phyloP scores from a whole-genome alignment of 2,113 vertebrate species.

The Macheiramphus alcinus region DNA sequence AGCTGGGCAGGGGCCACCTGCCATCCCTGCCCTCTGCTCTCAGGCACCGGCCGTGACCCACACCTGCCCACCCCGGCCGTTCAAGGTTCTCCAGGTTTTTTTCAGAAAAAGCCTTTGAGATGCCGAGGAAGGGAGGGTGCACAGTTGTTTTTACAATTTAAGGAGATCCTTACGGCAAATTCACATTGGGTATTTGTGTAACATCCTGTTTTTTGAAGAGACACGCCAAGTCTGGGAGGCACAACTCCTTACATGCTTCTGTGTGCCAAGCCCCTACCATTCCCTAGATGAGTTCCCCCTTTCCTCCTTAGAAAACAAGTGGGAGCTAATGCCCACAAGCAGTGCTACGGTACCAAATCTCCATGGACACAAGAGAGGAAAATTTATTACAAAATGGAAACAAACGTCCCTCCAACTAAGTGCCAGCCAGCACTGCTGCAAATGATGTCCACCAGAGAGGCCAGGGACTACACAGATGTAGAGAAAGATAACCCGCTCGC shows the following conservation, averaged over 20 bases:
- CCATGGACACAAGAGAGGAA: neutral
- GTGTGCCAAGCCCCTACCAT: neutral
- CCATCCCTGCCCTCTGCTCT: neutral
- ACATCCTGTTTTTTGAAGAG: neutral
- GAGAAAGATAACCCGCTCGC: fast-evolving
- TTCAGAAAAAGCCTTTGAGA: neutral
- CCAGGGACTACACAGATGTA: neutral
- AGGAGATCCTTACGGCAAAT: neutral
- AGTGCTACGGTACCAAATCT: neutral
- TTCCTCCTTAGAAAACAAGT: neutral
- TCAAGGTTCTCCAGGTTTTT: neutral
- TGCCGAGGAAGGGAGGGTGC: fast-evolving
- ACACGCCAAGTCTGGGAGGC: neutral
- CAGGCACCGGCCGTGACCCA: neutral
- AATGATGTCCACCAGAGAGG: neutral
- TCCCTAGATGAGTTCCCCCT: neutral
- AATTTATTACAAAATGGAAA: neutral
- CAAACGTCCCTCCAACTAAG: neutral
- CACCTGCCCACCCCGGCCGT: neutral
- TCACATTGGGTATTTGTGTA: neutral
- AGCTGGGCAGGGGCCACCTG: neutral
- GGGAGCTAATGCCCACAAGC: neutral
- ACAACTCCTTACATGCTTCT: neutral
- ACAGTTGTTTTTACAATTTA: neutral
- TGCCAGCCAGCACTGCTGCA: neutral